phyloP scores from a whole-genome alignment of 2,888 invertebrate species.

The Brenthis daphne region DNA sequence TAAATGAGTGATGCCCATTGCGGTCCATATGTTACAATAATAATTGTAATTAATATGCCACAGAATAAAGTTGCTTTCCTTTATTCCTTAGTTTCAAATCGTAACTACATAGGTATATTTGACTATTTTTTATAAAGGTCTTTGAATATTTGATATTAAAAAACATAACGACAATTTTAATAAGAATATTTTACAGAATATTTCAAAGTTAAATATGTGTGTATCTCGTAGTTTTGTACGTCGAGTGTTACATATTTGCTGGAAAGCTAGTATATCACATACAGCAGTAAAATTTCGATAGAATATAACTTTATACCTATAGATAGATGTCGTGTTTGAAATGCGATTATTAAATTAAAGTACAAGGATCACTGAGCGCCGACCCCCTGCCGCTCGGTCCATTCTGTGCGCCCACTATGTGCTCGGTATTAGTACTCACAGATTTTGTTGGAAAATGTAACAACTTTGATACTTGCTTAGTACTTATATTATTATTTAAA shows the following conservation, averaged over 20 bases:
- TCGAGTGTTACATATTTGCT: no score
- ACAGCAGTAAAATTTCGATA: neutral
- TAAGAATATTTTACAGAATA: no score
- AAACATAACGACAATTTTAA: no score
- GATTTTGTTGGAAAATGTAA: constrained; percentile 28
- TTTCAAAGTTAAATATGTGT: no score
- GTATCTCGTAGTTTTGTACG: no score
- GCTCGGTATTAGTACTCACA: constrained; percentile 39
- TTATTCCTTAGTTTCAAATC: no score
- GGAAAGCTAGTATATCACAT: no score
- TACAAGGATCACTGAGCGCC: constrained; percentile 52
- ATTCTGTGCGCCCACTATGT: constrained; percentile 58
- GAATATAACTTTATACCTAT: constrained; percentile 3
- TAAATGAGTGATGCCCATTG: constrained; percentile 12
- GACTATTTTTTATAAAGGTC: no score
- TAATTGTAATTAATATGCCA: neutral
- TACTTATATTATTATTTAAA: no score
- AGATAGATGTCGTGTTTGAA: constrained; percentile 42
- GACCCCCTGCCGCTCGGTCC: constrained; percentile 58
- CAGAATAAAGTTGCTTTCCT: neutral
- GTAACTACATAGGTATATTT: no score
- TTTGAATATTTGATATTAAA: no score
- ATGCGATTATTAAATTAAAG: constrained; percentile 72
- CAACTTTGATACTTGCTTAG: constrained; percentile 28
- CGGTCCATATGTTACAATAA: constrained; percentile 3